Evolutionary conservation across 2,113 vertebrate species (phyloP).

Genomic region (Callipepla californica): DNA sequence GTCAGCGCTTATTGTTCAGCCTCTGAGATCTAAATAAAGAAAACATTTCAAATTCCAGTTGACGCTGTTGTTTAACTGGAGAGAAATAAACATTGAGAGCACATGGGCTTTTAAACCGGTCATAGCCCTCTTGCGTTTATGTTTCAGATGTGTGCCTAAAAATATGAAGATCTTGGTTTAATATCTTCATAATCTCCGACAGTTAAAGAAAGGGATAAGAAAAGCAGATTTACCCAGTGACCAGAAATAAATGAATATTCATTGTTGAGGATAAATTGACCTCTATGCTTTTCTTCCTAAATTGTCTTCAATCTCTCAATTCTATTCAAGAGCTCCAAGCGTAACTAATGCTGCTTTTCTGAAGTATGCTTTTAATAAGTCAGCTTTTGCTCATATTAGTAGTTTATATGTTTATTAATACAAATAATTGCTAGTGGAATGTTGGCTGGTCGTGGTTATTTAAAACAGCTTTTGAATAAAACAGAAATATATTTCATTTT

Average conservation of each 20-base stretch:
- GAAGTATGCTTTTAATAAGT: constrained; percentile 13
- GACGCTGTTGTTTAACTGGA: constrained; percentile 44
- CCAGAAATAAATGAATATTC: constrained; percentile 53
- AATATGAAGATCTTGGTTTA: not conserved
- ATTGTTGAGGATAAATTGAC: constrained; percentile 40
- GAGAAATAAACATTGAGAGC: constrained; percentile 33
- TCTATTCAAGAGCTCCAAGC: not conserved
- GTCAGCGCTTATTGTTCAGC: constrained; percentile 73
- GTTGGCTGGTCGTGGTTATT: not conserved
- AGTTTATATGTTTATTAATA: constrained; percentile 13
- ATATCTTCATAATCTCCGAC: not conserved
- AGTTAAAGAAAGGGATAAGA: constrained; percentile 19
- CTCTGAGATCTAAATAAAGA: constrained; percentile 69
- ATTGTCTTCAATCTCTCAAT: constrained; percentile 2
- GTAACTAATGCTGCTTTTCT: not conserved
- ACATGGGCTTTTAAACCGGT: not conserved
- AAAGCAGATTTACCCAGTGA: constrained; percentile 35
- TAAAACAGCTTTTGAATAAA: not conserved
- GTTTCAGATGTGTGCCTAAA: not conserved
- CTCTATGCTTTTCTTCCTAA: constrained; percentile 31
- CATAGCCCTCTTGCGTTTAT: not conserved
- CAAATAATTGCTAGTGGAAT: not conserved
- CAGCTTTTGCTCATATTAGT: not conserved
- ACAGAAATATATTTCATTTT: not conserved
- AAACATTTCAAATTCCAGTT: constrained; percentile 70